Base-by-base conservation (phyloP, 2,888 invertebrate species). In the Nemapogon koenigi region DNA sequence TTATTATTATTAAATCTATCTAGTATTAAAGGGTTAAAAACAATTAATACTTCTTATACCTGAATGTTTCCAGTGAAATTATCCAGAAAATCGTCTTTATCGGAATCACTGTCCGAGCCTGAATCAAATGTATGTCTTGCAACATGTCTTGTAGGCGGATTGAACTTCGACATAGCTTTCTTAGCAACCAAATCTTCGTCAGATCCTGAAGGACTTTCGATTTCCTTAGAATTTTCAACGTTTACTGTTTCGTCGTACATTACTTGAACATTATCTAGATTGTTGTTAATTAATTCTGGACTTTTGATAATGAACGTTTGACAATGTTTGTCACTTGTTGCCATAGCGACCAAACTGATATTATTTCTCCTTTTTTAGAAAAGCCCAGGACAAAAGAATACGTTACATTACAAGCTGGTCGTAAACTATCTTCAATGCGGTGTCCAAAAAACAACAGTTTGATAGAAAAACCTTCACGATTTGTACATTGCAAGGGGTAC, bases 181-280 rank as follows among this genome's bases (percentile, higher is more conserved):
- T 55, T 52, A 10, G 64, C 55, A 26, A 59, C 60, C 39, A 61
- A 51, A 41, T 61, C 65, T 13, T 60, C 57, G 35, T 63, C 62
- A 10, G 55, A 51, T 3, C 63, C 59, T n/a, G n/a, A n/a, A 0
- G 80, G 75, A 46, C 83, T 85, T 4, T 81, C 79, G 25, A 83
- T 79, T 46, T 85, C 85, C 47, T 71, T 73, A 1, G 82, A 81
- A 47, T 83, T 78, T 38, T 72, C 61, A 30, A 83, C 83, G 39
- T 78, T 73, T 32, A 84, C 81, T 2, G 79, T 81, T 55, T 85
- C 85, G 65, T 85, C 85, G 53, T 81, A 83, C 79, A 82, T 81
- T 39, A 59, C 68, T 50, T 54, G 58, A 36, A 52, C 57, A 59
- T 56, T 51, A 27, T 50, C 51, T 41, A 44, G 49, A 42, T 36